phyloP scores from a whole-genome alignment of 2,888 invertebrate species.

The Willowsia nigromaculata region DNA sequence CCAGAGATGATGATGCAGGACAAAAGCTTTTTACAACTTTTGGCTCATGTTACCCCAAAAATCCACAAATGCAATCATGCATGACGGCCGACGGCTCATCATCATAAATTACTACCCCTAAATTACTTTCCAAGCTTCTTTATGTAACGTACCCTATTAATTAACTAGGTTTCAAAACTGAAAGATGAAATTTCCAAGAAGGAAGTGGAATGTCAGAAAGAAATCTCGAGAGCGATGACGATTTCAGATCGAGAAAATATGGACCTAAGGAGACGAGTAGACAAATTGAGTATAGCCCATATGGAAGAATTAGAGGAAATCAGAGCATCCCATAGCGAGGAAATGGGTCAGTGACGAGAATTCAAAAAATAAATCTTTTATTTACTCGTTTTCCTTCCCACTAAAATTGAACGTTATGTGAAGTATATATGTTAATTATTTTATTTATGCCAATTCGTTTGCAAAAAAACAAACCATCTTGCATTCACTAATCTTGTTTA shows the following conservation, averaged over 20 bases:
- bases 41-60: constrained; percentile 33
- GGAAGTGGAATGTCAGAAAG: constrained; percentile 83
- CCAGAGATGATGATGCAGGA: not conserved
- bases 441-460: not conserved
- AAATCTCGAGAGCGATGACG: constrained; percentile 84
- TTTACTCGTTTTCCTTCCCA: not conserved
- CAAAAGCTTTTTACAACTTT: not conserved
- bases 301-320: constrained; percentile 87
- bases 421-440: constrained; percentile 54
- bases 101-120: not conserved
- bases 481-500: not conserved
- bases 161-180: constrained; percentile 84
- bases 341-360: constrained; percentile 83
- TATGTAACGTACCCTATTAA: not conserved
- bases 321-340: constrained; percentile 84
- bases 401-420: not conserved
- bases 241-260: constrained; percentile 86
- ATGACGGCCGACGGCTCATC: not conserved
- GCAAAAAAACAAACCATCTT: not conserved
- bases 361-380: not conserved
- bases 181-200: constrained; percentile 85
- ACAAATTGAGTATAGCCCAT: constrained; percentile 88
- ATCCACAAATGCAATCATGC: not conserved
- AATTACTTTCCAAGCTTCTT: not conserved
- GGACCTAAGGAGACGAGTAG: constrained; percentile 86